phyloP scores from a whole-genome alignment of 2,113 vertebrate genomes.

The Sander lucioperca region DNA sequence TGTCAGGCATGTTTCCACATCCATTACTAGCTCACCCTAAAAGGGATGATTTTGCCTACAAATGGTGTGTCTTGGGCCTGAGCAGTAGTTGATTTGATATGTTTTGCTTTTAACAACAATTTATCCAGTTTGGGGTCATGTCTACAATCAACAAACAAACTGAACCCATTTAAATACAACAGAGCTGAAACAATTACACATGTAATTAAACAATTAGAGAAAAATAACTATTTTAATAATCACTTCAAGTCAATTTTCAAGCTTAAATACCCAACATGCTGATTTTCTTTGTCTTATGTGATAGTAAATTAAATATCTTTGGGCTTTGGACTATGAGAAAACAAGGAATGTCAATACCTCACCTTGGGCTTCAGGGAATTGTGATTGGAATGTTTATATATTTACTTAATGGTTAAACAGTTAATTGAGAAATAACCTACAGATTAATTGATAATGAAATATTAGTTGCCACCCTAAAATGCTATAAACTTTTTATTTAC shows the following conservation, averaged over 20 bases:
- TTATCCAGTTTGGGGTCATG: not conserved
- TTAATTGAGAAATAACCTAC: not conserved
- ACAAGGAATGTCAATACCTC: not conserved
- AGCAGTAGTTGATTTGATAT: constrained; percentile 13
- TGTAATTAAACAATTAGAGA: not conserved
- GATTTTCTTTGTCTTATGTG: constrained; percentile 11
- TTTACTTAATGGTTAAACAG: not conserved
- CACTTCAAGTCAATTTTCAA: not conserved
- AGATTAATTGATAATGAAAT: not conserved
- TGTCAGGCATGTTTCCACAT: constrained; percentile 66
- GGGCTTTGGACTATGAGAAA: not conserved
- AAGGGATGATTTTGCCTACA: constrained; percentile 33
- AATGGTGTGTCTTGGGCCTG: not conserved
- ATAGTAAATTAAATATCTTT: not conserved
- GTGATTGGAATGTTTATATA: too few relatives aligned
- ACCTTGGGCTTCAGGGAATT: too few relatives aligned
- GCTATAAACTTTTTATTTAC: not conserved
- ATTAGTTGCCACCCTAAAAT: not conserved
- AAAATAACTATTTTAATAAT: not conserved
- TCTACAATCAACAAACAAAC: constrained; percentile 1
- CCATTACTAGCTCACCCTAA: constrained; percentile 14
- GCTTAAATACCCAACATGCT: not conserved
- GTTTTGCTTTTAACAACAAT: constrained; percentile 12
- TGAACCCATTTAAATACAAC: not conserved
- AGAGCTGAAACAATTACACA: not conserved